phyloP scores from a whole-genome alignment of 2,797 vertebrate genomes.

The Helostoma temminkii region DNA sequence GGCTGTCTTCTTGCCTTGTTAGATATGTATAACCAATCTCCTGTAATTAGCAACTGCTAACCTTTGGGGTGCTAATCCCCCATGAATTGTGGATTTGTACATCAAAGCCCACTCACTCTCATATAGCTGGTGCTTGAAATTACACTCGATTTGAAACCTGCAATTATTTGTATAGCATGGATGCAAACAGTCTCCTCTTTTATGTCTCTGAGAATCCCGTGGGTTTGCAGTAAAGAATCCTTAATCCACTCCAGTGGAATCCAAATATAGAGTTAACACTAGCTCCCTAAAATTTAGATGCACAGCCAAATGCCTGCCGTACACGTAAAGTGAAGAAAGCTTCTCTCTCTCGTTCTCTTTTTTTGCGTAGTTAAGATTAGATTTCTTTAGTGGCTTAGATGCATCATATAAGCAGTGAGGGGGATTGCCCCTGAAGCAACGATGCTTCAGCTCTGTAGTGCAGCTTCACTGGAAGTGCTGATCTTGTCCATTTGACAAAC shows the following conservation, averaged over 20 bases:
- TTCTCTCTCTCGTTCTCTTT: constrained; percentile 22
- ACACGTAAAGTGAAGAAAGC: constrained; percentile 69
- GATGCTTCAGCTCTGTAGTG: constrained; percentile 41
- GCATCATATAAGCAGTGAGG: constrained; percentile 64
- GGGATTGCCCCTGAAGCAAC: constrained; percentile 58
- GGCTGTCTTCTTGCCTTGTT: constrained; percentile 83
- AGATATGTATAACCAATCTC: constrained; percentile 87
- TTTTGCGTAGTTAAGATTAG: constrained; percentile 70
- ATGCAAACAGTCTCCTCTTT: constrained; percentile 87
- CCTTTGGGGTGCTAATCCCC: constrained; percentile 89
- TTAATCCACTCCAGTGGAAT: constrained; percentile 88
- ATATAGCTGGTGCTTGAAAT: constrained; percentile 86
- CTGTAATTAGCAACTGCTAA: constrained; percentile 89
- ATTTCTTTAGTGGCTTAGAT: constrained; percentile 78
- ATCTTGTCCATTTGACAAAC: constrained; percentile 52
- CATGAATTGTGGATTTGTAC: constrained; percentile 89
- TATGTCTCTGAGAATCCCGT: constrained; percentile 85
- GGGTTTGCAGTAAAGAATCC: constrained; percentile 87
- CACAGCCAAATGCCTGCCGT: constrained; percentile 77
- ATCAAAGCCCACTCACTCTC: constrained; percentile 86
- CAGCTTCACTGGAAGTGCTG: constrained; percentile 40
- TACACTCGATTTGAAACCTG: constrained; percentile 86
- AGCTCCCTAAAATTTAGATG: constrained; percentile 78
- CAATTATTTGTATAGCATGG: constrained; percentile 88
- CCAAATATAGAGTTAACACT: constrained; percentile 88